Evolutionary conservation across 2,888 invertebrate species (phyloP).

Genomic region (Copidosoma aretas): DNA sequence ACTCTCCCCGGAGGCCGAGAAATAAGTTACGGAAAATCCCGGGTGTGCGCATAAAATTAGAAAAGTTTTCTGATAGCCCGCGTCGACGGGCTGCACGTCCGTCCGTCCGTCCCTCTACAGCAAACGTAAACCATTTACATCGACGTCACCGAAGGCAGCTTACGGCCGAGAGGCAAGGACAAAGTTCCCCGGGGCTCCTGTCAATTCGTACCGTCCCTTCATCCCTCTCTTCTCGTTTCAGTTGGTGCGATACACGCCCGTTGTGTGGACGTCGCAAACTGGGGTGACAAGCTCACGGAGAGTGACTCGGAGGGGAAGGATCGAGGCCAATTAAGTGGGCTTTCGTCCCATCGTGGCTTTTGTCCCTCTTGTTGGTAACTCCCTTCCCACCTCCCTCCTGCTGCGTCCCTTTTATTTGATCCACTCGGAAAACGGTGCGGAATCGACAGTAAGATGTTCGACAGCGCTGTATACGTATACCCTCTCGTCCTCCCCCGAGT

Average conservation of each 20-base stretch:
- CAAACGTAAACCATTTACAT: constrained; percentile 30
- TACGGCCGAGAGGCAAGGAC: not conserved
- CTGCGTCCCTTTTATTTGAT: not conserved
- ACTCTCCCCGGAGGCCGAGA: too few species aligned
- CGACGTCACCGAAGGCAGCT: not conserved
- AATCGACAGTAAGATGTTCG: not conserved
- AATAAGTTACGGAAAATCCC: constrained; percentile 8
- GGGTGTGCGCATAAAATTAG: constrained; percentile 24
- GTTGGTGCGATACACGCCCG: not conserved
- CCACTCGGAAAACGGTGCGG: not conserved
- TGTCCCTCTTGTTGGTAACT: too few species aligned
- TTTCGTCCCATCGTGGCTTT: too few species aligned
- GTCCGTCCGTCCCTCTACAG: too few species aligned
- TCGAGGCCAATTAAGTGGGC: too few species aligned
- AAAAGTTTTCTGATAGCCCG: constrained; percentile 23
- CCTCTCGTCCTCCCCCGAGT: constrained; percentile 8
- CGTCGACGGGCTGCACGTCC: not conserved
- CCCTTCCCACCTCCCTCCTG: not conserved
- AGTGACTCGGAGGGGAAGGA: too few species aligned
- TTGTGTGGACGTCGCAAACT: not conserved
- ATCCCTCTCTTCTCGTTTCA: constrained; percentile 22
- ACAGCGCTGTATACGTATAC: constrained; percentile 12
- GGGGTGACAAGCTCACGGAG: constrained; percentile 23
- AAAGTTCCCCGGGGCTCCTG: constrained; percentile 13
- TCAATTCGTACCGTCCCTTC: constrained; percentile 10